Conservation (phyloP, 2,113 vertebrate species). For the Anolis carolinensis region DNA sequence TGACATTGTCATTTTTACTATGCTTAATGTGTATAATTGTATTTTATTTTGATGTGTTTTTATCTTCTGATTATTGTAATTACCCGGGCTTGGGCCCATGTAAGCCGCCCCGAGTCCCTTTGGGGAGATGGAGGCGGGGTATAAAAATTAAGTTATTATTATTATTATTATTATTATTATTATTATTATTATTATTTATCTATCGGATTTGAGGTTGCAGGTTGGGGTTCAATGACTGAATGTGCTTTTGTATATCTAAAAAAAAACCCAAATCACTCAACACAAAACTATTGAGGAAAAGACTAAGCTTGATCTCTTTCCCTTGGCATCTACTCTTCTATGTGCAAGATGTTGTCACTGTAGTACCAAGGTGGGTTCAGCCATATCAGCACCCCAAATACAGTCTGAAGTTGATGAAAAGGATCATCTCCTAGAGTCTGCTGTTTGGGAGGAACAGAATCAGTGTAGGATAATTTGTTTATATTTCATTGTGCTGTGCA, state of each 20-base stretch:
- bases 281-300: not conserved
- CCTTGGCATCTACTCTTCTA: not conserved
- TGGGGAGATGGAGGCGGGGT: too few species aligned
- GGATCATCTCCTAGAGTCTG: not conserved
- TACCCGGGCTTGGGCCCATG: too few species aligned
- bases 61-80: too few species aligned
- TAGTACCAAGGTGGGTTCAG: not conserved
- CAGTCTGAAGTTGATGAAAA: not conserved
- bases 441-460: not conserved
- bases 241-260: not conserved
- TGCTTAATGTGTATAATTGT: too few species aligned
- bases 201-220: not conserved
- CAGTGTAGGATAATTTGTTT: not conserved
- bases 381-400: not conserved
- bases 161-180: too few species aligned
- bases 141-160: too few species aligned
- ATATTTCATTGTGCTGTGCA: constrained; percentile 6
- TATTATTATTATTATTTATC: too few species aligned
- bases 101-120: too few species aligned
- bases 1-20: too few species aligned
- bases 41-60: too few species aligned
- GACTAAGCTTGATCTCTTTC: not conserved
- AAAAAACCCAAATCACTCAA: not conserved
- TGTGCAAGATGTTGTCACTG: not conserved
- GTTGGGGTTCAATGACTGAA: not conserved